Evolutionary conservation across 2,888 invertebrate genomes (phyloP).

Genomic region (Aphidoletes aphidimyza): DNA sequence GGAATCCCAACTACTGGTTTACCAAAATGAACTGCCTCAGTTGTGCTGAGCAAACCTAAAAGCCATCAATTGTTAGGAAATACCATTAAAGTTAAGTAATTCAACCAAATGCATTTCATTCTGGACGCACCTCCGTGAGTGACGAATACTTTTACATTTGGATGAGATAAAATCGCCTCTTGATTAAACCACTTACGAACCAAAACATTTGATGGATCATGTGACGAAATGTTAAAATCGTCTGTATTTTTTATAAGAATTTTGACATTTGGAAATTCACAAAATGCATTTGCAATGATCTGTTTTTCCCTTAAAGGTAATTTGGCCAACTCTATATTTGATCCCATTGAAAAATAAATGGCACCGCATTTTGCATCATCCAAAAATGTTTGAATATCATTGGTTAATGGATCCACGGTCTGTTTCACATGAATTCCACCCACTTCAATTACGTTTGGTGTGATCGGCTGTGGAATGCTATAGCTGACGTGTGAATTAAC

Average conservation of each 20-base stretch:
- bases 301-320: conserved; percentile 54
- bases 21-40: conserved; percentile 67
- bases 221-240: neutral
- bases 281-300: conserved; percentile 59
- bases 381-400: conserved; percentile 61
- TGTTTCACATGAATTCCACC: conserved; percentile 65
- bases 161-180: conserved; percentile 67
- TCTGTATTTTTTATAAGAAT: conserved; percentile 28
- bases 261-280: neutral
- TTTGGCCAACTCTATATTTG: conserved; percentile 55
- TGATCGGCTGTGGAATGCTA: conserved; percentile 63
- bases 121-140: conserved; percentile 66
- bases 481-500: conserved; percentile 64
- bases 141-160: conserved; percentile 67
- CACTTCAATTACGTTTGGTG: conserved; percentile 66
- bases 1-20: conserved; percentile 69
- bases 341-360: conserved; percentile 63
- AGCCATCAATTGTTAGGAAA: no score
- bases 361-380: conserved; percentile 62
- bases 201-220: conserved; percentile 63
- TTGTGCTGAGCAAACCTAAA: conserved; percentile 64
- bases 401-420: conserved; percentile 61
- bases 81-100: no score
- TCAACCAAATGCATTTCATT: no score
- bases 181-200: conserved; percentile 68